Evolutionary conservation across 2,888 invertebrate species (phyloP), one percentile per base, ranked within the genome.

Genomic region (Volucella zonaria): DNA sequence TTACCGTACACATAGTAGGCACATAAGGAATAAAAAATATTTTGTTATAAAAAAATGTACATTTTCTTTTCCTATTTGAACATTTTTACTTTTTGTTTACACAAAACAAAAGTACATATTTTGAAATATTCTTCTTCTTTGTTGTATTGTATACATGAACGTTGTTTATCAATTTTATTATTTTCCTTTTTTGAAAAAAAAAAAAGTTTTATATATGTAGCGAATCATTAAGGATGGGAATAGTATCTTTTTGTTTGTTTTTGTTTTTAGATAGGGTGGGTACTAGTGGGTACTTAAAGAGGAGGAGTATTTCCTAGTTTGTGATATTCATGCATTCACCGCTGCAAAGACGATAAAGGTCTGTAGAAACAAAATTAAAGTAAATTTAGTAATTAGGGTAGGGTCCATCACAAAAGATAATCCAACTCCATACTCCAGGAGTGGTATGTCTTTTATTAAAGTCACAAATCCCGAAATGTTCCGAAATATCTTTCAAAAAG

Each of bases 1-100:
- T 82, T 85, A 85, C 85, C 85, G 85, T 85, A 85, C 85, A 85
- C 85, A 85, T 85, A 81, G 85, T 85, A 85, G 85, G 85, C 85
- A 85, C 85, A 85, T 77, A 85, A 85, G 85, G 85, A 85, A 85
- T 85, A 51, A 77, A 85, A 80, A 85, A 31, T 31, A 31, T 31
- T 67, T 68, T 68, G 59, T 79, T 38, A 62, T 74, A 76, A 76
- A 75, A 80, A 70, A 58, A 47, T 80, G 42, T 61, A 62, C 71
- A 38, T 68, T 75, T 77, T 73, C 73, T 61, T 51, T 56, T 54
- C 38, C 38, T 23, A 10, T 62, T 62, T 62, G 43, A 49, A 51
- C 42, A 59, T 83, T 79, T 83, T 79, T 79, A 83, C 83, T 75
- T 78, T 68, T 78, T 61, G 3, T 52, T 59, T 68, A 54, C 8